Conservation (phyloP, 2,888 invertebrate genomes). For the Athetis lepigone region DNA sequence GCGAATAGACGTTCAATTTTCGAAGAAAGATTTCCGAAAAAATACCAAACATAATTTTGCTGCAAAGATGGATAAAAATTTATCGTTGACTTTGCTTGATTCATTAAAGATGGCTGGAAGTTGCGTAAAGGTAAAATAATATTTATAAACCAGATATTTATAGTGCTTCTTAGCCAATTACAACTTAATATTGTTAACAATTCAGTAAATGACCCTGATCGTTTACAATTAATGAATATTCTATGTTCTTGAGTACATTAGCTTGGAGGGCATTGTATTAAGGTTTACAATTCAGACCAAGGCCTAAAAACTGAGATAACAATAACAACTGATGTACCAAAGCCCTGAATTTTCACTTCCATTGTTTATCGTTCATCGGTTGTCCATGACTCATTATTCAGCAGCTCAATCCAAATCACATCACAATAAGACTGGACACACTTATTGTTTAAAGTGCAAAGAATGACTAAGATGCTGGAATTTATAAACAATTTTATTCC, state of each 20-base stretch:
- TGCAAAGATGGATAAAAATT: not conserved
- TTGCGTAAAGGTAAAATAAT: too few species aligned
- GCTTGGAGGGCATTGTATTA: slow-evolving; percentile 6
- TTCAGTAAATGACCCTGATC: slow-evolving; percentile 15
- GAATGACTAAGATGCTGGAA: too few species aligned
- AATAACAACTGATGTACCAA: slow-evolving; percentile 11
- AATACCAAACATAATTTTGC: not conserved
- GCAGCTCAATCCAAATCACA: not conserved
- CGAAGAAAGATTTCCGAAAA: slow-evolving; percentile 7
- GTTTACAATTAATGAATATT: slow-evolving; percentile 30
- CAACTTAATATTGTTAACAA: not conserved
- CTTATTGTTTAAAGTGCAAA: not conserved
- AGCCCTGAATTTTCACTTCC: not conserved
- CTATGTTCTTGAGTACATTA: not conserved
- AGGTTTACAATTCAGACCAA: slow-evolving; percentile 18
- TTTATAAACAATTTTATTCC: too few species aligned
- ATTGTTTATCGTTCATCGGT: not conserved
- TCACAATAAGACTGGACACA: not conserved
- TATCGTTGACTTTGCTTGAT: not conserved
- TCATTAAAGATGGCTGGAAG: too few species aligned
- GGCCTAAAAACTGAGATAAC: slow-evolving; percentile 16
- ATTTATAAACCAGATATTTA: too few species aligned
- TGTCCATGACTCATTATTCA: not conserved
- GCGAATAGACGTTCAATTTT: slow-evolving; percentile 21
- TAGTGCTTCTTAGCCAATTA: not conserved